phyloP scores from a whole-genome alignment of 2,888 invertebrate genomes.

The Thyatira batis region DNA sequence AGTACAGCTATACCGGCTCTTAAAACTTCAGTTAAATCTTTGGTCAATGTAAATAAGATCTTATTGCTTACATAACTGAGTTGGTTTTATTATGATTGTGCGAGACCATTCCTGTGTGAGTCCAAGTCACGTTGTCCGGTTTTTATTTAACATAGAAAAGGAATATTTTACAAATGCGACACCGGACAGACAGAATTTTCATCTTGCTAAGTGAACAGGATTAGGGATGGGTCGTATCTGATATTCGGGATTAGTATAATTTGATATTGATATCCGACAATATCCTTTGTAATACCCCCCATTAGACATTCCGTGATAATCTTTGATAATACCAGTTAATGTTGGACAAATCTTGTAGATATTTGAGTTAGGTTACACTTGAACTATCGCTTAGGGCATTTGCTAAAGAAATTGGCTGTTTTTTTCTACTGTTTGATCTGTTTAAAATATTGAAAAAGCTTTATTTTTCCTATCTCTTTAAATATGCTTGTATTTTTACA shows the following conservation, averaged over 20 bases:
- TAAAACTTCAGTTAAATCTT: too few relatives aligned
- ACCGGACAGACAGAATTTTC: conserved; percentile 8
- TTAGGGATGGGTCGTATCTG: conserved; percentile 7
- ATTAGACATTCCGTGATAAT: neutral
- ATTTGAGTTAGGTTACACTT: neutral
- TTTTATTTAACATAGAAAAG: neutral
- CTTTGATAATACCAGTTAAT: neutral
- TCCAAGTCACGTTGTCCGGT: neutral
- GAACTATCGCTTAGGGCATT: neutral
- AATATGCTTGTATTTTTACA: too few relatives aligned
- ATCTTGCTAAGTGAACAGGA: conserved; percentile 9
- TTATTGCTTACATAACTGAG: too few relatives aligned
- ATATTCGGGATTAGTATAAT: conserved; percentile 5
- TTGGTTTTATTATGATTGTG: too few relatives aligned
- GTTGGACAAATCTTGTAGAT: neutral
- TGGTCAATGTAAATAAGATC: too few relatives aligned
- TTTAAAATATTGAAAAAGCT: too few relatives aligned
- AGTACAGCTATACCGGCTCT: too few relatives aligned
- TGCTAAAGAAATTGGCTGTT: too few relatives aligned
- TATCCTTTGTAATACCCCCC: neutral
- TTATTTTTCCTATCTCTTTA: too few relatives aligned
- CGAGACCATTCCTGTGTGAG: too few relatives aligned
- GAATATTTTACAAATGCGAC: conserved; percentile 2
- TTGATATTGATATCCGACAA: conserved; percentile 6
- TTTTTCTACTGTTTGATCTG: too few relatives aligned